A percentile compares a stretch with the other conserved stretches of the same genome.
Evolutionary conservation across 2,113 vertebrate genomes (phyloP).

Genomic region (Mormyrus iriodes): DNA sequence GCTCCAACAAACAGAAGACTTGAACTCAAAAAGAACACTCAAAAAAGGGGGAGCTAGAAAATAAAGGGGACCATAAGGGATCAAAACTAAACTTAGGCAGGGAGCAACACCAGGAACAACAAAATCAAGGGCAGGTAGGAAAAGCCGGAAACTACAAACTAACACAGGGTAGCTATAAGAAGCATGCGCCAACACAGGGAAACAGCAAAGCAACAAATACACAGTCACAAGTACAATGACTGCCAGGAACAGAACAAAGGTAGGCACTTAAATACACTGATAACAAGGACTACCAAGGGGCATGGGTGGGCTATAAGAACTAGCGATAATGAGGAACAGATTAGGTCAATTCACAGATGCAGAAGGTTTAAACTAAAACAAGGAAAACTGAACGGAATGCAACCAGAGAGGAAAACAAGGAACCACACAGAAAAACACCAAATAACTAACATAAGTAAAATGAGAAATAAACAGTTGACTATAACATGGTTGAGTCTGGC

Average conservation of each 20-base stretch:
- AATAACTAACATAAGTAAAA: neutral
- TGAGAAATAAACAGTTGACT: neutral
- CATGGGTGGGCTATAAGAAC: neutral
- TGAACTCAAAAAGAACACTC: neutral
- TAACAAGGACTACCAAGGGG: neutral
- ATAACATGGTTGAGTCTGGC: no score
- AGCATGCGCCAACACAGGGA: neutral
- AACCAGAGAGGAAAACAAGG: neutral
- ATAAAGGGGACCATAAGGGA: neutral
- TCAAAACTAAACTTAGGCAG: neutral
- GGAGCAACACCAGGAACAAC: neutral
- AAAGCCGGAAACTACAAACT: no score
- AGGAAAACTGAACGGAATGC: neutral
- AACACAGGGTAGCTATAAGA: neutral
- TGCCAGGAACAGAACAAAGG: neutral
- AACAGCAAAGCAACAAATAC: neutral
- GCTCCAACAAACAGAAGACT: neutral
- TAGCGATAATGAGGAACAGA: neutral
- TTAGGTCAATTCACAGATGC: neutral
- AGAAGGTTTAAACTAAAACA: neutral
- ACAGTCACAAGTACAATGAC: neutral
- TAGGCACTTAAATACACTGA: neutral
- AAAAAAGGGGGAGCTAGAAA: neutral
- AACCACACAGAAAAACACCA: neutral
- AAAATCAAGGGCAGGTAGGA: neutral